phyloP scores from a whole-genome alignment of 1,140 invertebrate species.

The Anadara kagoshimensis region DNA sequence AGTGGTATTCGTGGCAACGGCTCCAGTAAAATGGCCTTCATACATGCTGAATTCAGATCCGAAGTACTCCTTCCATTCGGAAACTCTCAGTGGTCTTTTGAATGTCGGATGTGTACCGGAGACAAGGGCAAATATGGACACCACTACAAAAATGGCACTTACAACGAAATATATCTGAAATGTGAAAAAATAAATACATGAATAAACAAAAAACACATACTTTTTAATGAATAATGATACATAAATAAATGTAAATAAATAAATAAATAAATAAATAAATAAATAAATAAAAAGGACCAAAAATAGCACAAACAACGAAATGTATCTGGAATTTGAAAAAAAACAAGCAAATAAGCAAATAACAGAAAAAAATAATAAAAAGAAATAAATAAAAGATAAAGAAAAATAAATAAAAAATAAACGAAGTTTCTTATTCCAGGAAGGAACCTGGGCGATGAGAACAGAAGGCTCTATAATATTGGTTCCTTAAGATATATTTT shows the following conservation, averaged over 20 bases:
- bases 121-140: slow-evolving; percentile 29
- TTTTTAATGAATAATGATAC: background rate
- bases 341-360: no score
- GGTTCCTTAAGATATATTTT: no score
- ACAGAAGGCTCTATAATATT: no score
- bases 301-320: no score
- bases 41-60: slow-evolving; percentile 28
- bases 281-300: no score
- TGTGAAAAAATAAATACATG: background rate
- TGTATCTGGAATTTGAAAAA: no score
- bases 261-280: background rate
- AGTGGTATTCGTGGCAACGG: slow-evolving; percentile 6
- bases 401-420: no score
- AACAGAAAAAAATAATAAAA: no score
- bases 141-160: slow-evolving; percentile 26
- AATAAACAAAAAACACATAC: background rate
- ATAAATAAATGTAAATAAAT: background rate
- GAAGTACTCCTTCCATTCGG: slow-evolving; percentile 36
- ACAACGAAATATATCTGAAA: slow-evolving; percentile 34
- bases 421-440: no score
- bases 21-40: slow-evolving; percentile 23
- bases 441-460: no score
- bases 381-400: no score
- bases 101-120: slow-evolving; percentile 32
- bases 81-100: slow-evolving; percentile 2